These are phyloP conservation scores for Smutsia temminckii DNA, from an alignment of 2,797 vertebrate species.

Conservation along the genomic window DNA sequence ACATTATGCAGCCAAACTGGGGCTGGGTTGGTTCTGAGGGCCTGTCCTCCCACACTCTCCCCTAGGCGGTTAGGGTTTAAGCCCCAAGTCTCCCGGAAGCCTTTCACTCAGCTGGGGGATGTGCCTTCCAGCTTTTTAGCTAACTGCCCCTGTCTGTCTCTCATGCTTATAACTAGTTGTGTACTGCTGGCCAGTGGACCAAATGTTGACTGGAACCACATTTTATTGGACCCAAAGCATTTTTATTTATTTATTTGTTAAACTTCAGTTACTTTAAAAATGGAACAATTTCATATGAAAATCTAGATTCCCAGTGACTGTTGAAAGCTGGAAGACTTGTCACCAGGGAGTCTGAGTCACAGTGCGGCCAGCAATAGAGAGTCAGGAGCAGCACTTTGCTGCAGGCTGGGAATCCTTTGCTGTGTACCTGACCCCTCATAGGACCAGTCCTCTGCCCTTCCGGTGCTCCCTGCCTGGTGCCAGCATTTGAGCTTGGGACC, in stretches of 20 bases:
- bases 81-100: not conserved
- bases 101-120: slow-evolving; percentile 42
- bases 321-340: not conserved
- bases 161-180: not conserved
- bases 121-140: not conserved
- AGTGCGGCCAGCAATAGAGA: rapidly evolving
- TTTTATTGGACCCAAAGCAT: not conserved
- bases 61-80: not conserved
- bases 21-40: slow-evolving; percentile 21
- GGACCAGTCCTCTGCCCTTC: not conserved
- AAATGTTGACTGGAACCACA: not conserved
- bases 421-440: no score
- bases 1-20: not conserved
- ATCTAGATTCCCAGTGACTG: not conserved
- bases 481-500: not conserved
- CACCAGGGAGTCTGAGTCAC: no score
- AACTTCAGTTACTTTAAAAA: not conserved
- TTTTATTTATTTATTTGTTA: not conserved
- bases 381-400: rapidly evolving
- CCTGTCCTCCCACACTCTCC: no score
- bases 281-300: not conserved
- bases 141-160: not conserved
- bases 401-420: not conserved
- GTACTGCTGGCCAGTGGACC: not conserved
- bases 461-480: no score